Evolutionary conservation across 1,140 invertebrate species (phyloP), one percentile per base, ranked within the genome.

Genomic region (Pseudomyrmex sp.): DNA sequence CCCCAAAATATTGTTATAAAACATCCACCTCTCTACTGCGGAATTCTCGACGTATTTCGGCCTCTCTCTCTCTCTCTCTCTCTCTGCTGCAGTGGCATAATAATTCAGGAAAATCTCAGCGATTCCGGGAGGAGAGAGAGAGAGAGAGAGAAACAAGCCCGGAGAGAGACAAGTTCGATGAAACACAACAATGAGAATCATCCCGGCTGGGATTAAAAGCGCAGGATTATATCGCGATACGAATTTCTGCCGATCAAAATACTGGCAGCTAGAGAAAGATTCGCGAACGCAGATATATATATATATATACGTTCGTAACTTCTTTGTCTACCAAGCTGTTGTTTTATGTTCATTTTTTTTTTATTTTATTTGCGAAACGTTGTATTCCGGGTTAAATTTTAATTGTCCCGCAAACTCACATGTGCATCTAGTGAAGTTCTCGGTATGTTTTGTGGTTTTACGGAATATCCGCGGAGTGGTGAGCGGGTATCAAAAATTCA

Each of bases 141-240:
- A 35, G 35, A 35, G 5, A 35, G 35, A 26, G 4, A 35, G 13
- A 79, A 79, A 85, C 77, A 88, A 88, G 77, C 1, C 23, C 23
- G 23, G 35, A 35, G 18, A 18, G 13, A 79, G 84, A 85, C 83
- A 88, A 88, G 77, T 89, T 89, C 86, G 86, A 88, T 85, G 87
- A 85, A 88, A 80, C 75, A 86, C 79, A 89, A 89, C 84, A 89
- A 89, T 88, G 88, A 82, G 80, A 85, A 89, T 89, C 68, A 85
- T 87, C 66, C 82, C 82, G 62, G 50, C 9, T 35, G 48, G 88
- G 75, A 89, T 89, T 89, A 89, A 89, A 89, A 54, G 52, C 26
- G 52, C 26, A 56, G 82, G 82, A 89, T 88, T 88, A 88, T 86
- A 86, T 88, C 62, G 84, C 20, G 75, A 70, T 83, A 65, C 69